These are phyloP conservation scores for Propithecus perrieri DNA, from an alignment of 2,797 vertebrate species.

Conservation along the genomic window DNA sequence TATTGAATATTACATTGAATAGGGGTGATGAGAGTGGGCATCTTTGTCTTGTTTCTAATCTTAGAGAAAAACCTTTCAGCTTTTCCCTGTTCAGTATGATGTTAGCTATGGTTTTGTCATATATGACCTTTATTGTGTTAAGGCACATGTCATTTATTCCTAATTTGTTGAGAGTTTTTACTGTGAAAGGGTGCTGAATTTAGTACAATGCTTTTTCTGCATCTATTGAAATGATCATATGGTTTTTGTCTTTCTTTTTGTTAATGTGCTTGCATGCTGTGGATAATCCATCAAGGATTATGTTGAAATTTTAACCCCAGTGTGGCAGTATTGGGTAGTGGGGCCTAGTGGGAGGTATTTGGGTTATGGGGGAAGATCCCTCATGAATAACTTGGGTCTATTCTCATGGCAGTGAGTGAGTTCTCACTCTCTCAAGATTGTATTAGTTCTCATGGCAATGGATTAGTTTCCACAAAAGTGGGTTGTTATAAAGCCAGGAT, in stretches of 20 bases:
- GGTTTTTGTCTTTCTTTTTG: not conserved
- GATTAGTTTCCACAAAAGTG: not conserved
- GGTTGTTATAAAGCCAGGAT: not conserved
- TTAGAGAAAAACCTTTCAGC: too few species aligned
- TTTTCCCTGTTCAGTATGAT: too few species aligned
- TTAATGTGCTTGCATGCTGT: not conserved
- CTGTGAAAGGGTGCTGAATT: not conserved
- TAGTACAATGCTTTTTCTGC: not conserved
- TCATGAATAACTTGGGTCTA: not conserved
- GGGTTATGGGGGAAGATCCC: not conserved
- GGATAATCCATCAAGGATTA: not conserved
- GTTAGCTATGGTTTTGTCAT: not conserved
- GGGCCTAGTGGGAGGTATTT: not conserved
- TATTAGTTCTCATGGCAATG: not conserved
- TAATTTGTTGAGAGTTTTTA: not conserved
- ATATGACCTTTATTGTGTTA: not conserved
- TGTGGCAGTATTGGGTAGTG: not conserved
- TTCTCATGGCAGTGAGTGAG: not conserved
- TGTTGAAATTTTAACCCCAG: not conserved
- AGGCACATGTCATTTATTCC: not conserved
- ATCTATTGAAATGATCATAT: not conserved
- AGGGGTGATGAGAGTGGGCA: too few species aligned
- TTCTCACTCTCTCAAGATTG: not conserved
- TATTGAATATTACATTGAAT: not conserved
- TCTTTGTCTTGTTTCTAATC: too few species aligned